Percentiles rank a stretch among this genome's conserved stretches.
Conservation (phyloP, 2,888 invertebrate species). For the Ichneumoninae sp. region DNA sequence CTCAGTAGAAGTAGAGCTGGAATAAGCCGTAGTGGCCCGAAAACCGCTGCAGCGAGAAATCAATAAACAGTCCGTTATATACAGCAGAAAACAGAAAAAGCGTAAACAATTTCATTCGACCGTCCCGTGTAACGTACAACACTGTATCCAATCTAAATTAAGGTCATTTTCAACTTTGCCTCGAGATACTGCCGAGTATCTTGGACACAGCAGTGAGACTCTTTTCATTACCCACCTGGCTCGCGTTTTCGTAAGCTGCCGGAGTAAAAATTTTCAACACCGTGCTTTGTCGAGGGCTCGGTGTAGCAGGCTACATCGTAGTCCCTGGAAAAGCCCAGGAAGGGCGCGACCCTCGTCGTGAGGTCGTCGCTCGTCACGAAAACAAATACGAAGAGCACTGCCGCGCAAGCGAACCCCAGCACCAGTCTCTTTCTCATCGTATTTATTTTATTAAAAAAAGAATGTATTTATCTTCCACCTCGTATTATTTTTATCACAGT, state of each 20-base stretch:
- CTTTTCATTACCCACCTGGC: not conserved
- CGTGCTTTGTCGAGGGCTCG: slow-evolving; percentile 52
- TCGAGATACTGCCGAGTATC: no score
- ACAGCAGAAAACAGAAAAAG: not conserved
- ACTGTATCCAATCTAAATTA: not conserved
- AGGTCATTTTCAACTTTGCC: no score
- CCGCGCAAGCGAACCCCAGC: slow-evolving; percentile 71
- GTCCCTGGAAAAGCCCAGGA: slow-evolving; percentile 60
- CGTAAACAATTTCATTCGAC: not conserved
- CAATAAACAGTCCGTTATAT: not conserved
- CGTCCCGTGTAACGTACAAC: not conserved
- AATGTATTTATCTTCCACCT: not conserved
- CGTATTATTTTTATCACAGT: not conserved
- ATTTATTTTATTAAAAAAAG: not conserved
- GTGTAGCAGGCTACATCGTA: slow-evolving; percentile 73
- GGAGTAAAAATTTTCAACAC: slow-evolving; percentile 47
- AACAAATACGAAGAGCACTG: slow-evolving; percentile 73
- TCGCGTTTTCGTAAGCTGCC: slow-evolving; percentile 38
- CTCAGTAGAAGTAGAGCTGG: not conserved
- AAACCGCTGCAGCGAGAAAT: not conserved
- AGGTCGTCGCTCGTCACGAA: slow-evolving; percentile 73
- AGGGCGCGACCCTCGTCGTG: slow-evolving; percentile 68
- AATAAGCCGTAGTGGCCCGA: not conserved
- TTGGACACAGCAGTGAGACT: not conserved
- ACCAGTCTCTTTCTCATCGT: slow-evolving; percentile 75